phyloP scores from a whole-genome alignment of 1,140 invertebrate species.

The Drosophila repleta region DNA sequence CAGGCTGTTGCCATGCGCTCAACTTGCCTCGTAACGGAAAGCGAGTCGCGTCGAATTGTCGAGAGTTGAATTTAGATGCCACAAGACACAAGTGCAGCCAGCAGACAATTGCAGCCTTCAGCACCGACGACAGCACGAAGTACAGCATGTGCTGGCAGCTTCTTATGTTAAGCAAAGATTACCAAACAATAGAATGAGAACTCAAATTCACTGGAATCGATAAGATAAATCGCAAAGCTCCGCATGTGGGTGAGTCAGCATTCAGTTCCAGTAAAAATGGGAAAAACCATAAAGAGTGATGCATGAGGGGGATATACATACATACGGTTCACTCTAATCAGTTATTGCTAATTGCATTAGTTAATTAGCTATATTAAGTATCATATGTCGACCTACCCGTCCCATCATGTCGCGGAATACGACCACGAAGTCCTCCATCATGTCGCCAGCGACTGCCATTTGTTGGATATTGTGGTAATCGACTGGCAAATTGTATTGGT shows the following conservation, averaged over 20 bases:
- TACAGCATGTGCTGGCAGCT: slow-evolving; percentile 34
- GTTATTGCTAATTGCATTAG: neutral
- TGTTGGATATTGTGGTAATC: slow-evolving; percentile 82
- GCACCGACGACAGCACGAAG: slow-evolving; percentile 22
- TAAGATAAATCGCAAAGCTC: slow-evolving; percentile 20
- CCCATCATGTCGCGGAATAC: slow-evolving; percentile 86
- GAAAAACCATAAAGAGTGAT: slow-evolving; percentile 37
- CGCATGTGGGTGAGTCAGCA: slow-evolving; percentile 20
- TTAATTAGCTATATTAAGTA: slow-evolving; percentile 53
- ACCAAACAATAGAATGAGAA: neutral
- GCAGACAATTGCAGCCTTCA: slow-evolving; percentile 47
- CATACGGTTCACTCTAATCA: slow-evolving; percentile 4
- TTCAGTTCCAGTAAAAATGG: slow-evolving; percentile 11
- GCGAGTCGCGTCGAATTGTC: slow-evolving; percentile 22
- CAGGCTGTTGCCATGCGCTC: slow-evolving; percentile 63
- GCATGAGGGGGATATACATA: neutral
- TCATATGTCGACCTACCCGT: slow-evolving; percentile 84
- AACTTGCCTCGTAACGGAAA: slow-evolving; percentile 14
- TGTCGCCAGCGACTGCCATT: slow-evolving; percentile 85
- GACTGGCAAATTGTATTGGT: slow-evolving; percentile 76
- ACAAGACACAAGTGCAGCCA: slow-evolving; percentile 43
- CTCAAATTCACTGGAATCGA: slow-evolving; percentile 18
- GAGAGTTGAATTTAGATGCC: slow-evolving; percentile 17
- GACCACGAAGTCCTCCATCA: slow-evolving; percentile 87
- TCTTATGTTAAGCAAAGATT: slow-evolving; percentile 9